phyloP scores from a whole-genome alignment of 2,113 vertebrate genomes.

The Sylvia atricapilla region DNA sequence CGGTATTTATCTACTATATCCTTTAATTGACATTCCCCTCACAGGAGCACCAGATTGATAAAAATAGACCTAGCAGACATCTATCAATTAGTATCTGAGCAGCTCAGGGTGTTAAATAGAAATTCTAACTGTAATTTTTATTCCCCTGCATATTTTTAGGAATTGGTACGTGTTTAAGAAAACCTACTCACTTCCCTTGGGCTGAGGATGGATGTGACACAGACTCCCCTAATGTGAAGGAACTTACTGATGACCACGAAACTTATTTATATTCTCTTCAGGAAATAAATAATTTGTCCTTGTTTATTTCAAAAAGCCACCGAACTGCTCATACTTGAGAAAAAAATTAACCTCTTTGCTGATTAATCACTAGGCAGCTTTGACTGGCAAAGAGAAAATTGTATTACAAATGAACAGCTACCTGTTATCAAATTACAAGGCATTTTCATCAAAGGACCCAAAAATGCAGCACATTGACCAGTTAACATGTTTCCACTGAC shows the following conservation, averaged over 20 bases:
- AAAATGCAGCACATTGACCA: constrained; percentile 57
- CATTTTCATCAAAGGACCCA: constrained; percentile 69
- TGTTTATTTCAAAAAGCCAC: constrained; percentile 4
- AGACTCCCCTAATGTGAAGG: neutral
- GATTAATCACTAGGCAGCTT: constrained; percentile 55
- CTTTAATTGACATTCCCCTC: neutral
- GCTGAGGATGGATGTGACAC: neutral
- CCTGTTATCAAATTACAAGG: constrained; percentile 74
- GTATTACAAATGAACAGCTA: constrained; percentile 61
- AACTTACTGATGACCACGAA: neutral
- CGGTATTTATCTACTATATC: neutral
- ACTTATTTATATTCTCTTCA: neutral
- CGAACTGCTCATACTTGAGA: neutral
- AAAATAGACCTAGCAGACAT: neutral
- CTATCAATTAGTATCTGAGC: neutral
- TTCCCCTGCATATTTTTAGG: neutral
- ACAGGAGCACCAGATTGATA: neutral
- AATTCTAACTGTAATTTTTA: neutral
- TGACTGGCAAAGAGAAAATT: constrained; percentile 60
- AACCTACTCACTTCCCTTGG: neutral
- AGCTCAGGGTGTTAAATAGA: neutral
- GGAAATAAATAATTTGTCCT: neutral
- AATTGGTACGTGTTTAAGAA: neutral
- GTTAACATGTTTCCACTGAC: constrained; percentile 67
- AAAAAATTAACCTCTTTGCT: constrained; percentile 53